Evolutionary conservation across 2,113 vertebrate species (phyloP).

Genomic region (Psephotus haematonotus): DNA sequence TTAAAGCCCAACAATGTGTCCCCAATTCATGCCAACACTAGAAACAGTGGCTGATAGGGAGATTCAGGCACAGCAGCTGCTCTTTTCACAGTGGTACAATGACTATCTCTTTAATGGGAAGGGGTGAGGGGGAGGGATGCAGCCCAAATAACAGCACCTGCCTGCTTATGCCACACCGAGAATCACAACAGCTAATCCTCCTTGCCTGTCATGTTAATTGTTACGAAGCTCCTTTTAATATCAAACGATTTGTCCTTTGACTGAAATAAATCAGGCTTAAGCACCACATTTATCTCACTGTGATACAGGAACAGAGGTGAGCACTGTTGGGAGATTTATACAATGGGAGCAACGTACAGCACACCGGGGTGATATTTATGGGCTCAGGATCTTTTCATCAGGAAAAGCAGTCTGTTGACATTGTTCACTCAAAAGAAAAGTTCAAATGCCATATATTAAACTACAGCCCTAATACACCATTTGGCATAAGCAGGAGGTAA

Average conservation of each 20-base stretch:
- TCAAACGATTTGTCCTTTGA: constrained; percentile 67
- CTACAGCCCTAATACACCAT: neutral
- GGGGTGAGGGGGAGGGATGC: constrained; percentile 8
- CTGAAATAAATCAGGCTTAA: constrained; percentile 69
- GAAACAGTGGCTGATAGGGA: constrained; percentile 66
- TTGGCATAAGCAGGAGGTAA: constrained; percentile 18
- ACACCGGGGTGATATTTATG: neutral
- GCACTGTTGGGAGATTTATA: constrained; percentile 23
- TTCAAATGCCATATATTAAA: neutral
- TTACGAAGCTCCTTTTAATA: constrained; percentile 58
- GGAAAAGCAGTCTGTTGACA: constrained; percentile 32
- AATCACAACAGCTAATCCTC: constrained; percentile 61
- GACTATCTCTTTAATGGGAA: constrained; percentile 64
- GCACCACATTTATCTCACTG: constrained; percentile 48
- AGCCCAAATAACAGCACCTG: constrained; percentile 75
- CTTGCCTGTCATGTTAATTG: constrained; percentile 69
- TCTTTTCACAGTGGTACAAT: constrained; percentile 78
- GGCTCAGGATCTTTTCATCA: constrained; percentile 18
- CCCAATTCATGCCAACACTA: constrained; percentile 36
- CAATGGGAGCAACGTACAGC: neutral
- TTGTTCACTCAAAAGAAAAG: constrained; percentile 23
- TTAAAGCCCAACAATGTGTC: constrained; percentile 54
- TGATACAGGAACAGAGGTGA: constrained; percentile 57
- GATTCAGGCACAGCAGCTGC: constrained; percentile 77
- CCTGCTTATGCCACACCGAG: constrained; percentile 57